Evolutionary conservation across 2,113 vertebrate genomes (phyloP).

Genomic region (Mirza zaza): DNA sequence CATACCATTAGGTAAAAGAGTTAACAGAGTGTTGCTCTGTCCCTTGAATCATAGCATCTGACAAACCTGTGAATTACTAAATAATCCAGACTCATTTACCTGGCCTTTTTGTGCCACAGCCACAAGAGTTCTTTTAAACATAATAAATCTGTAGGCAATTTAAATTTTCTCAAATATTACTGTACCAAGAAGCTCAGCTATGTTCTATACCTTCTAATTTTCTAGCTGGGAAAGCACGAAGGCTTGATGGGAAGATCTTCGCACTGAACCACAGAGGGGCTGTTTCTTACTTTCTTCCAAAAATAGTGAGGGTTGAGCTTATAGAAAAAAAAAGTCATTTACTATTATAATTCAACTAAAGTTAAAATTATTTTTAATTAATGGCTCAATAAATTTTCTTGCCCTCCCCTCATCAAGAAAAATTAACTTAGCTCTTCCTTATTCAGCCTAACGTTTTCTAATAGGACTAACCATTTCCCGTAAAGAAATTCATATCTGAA

Average conservation of each 20-base stretch:
- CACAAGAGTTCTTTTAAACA: background rate
- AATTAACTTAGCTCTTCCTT: background rate
- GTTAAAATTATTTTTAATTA: background rate
- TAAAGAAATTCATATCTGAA: background rate
- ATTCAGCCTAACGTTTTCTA: background rate
- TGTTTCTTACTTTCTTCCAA: background rate
- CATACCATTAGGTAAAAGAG: background rate
- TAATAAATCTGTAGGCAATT: background rate
- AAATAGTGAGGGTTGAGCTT: background rate
- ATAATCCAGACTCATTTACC: background rate
- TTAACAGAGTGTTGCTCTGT: background rate
- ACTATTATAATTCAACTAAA: background rate
- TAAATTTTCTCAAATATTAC: background rate
- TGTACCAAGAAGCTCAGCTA: background rate
- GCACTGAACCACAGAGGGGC: fast-evolving
- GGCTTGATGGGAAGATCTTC: background rate
- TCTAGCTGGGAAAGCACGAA: background rate
- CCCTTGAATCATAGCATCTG: background rate
- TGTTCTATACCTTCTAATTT: background rate
- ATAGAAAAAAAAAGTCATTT: background rate
- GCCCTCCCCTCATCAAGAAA: background rate
- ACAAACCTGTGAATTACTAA: background rate
- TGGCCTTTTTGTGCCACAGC: background rate
- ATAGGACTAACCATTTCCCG: background rate
- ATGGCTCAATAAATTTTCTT: background rate